A percentile compares a stretch with the other conserved stretches of the same genome.
Conservation (phyloP, 2,888 invertebrate genomes). For the Leptodirus hochenwartii region DNA sequence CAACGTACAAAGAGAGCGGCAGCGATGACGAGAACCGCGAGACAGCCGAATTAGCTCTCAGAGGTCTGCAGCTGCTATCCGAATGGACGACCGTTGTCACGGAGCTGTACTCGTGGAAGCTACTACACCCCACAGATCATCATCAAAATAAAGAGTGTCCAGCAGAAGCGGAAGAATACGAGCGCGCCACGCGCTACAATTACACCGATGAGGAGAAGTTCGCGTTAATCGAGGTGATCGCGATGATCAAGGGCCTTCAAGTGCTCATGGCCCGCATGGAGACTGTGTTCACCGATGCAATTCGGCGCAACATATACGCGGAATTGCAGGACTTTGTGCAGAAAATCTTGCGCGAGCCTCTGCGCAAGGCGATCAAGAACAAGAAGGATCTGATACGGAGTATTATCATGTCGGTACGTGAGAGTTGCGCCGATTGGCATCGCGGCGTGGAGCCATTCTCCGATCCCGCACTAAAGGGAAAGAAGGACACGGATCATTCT, state of each 20-base stretch:
- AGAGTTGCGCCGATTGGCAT: slow-evolving; percentile 95
- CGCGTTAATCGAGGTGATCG: slow-evolving; percentile 93
- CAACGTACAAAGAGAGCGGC: slow-evolving; percentile 83
- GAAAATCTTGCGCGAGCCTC: slow-evolving; percentile 67
- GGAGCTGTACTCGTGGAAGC: slow-evolving; percentile 94
- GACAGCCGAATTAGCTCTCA: slow-evolving; percentile 75
- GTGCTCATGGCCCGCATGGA: slow-evolving; percentile 95
- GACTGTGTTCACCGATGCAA: slow-evolving; percentile 84
- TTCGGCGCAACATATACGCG: slow-evolving; percentile 81
- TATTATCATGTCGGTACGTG: slow-evolving; percentile 90
- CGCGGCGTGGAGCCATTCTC: slow-evolving; percentile 79
- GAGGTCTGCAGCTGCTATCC: slow-evolving; percentile 83
- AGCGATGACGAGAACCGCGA: slow-evolving; percentile 83
- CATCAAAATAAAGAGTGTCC: slow-evolving; percentile 91
- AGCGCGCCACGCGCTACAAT: slow-evolving; percentile 92
- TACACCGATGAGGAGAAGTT: slow-evolving; percentile 95
- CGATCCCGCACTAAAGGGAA: slow-evolving; percentile 82
- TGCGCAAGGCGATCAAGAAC: slow-evolving; percentile 92
- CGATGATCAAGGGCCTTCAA: slow-evolving; percentile 97
- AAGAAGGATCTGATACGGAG: slow-evolving; percentile 90
- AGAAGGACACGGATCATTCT: slow-evolving; percentile 88
- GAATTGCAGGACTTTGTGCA: slow-evolving; percentile 97
- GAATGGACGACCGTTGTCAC: slow-evolving; percentile 96
- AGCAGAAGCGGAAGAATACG: slow-evolving; percentile 93
- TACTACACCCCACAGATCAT: slow-evolving; percentile 94